Conservation (phyloP, 2,113 vertebrate genomes). For the Cygnus atratus region DNA sequence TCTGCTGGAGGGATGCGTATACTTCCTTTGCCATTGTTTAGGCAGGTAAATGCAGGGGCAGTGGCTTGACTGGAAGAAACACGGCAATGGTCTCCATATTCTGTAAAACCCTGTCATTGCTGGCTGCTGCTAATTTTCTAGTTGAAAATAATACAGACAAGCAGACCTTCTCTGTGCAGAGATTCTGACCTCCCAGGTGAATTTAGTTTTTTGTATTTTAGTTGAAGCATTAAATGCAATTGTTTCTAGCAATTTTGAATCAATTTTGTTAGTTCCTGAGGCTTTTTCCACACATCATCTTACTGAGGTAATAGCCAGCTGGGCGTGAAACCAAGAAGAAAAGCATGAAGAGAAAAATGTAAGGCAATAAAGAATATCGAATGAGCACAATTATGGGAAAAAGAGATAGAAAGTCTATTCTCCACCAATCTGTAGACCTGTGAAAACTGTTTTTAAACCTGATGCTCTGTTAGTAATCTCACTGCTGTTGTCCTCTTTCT, state of each 20-base stretch:
- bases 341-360: not conserved
- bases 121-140: not conserved
- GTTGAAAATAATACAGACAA: not conserved
- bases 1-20: rapidly evolving
- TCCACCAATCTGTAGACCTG: not conserved
- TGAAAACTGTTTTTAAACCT: not conserved
- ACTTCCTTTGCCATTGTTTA: not conserved
- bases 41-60: not conserved
- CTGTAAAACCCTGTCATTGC: not conserved
- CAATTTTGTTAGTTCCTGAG: not conserved
- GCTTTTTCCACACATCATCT: not conserved
- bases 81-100: not conserved
- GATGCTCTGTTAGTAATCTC: not conserved
- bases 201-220: not conserved
- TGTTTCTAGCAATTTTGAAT: not conserved
- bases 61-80: not conserved
- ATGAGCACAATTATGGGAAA: rapidly evolving
- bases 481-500: not conserved
- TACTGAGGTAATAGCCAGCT: not conserved
- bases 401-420: not conserved
- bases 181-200: not conserved
- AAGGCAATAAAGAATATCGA: not conserved
- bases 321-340: not conserved
- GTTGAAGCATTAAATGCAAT: not conserved
- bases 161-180: not conserved